Percentiles rank a stretch among this genome's conserved stretches.
phyloP scores from a whole-genome alignment of 2,888 invertebrate species.

The Ernsta delagoae region DNA sequence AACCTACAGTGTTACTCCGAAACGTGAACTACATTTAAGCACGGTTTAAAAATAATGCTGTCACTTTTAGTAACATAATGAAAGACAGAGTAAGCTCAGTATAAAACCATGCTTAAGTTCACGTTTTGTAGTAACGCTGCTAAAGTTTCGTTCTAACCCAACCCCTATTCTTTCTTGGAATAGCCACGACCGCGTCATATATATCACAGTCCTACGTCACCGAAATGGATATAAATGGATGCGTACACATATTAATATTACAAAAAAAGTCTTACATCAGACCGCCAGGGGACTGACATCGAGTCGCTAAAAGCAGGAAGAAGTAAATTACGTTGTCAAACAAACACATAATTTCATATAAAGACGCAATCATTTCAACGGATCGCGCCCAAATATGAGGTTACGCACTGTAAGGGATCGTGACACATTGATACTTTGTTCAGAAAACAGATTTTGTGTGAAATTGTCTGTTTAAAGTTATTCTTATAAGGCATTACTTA shows the following conservation, averaged over 20 bases:
- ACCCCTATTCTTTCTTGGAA: slow-evolving; percentile 17
- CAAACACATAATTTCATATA: slow-evolving; percentile 72
- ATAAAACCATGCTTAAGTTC: too few species aligned
- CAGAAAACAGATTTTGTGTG: slow-evolving; percentile 17
- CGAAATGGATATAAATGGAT: slow-evolving; percentile 41
- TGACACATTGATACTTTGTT: slow-evolving; percentile 46
- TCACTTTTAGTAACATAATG: too few species aligned
- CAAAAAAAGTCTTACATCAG: slow-evolving; percentile 36
- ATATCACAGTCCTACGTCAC: slow-evolving; percentile 35
- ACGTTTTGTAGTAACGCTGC: too few species aligned
- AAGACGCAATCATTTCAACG: slow-evolving; percentile 73
- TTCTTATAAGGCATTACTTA: too few species aligned
- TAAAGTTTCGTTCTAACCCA: slow-evolving; percentile 6
- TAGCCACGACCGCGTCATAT: slow-evolving; percentile 30
- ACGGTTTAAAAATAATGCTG: too few species aligned
- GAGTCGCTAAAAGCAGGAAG: slow-evolving; percentile 39
- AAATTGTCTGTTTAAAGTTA: too few species aligned
- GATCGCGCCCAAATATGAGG: slow-evolving; percentile 67
- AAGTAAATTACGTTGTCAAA: slow-evolving; percentile 56
- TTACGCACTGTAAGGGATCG: slow-evolving; percentile 61
- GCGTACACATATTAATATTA: slow-evolving; percentile 37
- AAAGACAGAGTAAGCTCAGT: too few species aligned
- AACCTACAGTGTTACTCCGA: too few species aligned
- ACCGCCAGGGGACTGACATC: slow-evolving; percentile 38
- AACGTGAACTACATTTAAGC: too few species aligned